Evolutionary conservation across 2,113 vertebrate species (phyloP), one percentile per base, ranked within the genome.

Genomic region (Poeciliopsis retropinna): DNA sequence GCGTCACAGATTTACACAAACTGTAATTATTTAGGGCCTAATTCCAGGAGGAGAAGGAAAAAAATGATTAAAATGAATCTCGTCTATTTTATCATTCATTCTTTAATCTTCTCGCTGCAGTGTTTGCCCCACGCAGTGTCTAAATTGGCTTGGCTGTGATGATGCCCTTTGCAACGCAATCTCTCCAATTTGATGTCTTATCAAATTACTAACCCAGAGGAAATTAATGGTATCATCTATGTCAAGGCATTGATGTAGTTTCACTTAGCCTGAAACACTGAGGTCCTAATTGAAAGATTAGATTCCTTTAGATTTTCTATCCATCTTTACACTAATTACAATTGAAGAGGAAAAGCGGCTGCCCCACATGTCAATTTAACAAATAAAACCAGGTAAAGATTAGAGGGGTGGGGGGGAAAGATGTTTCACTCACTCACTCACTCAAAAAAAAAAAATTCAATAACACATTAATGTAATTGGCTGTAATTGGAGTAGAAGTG

Each of bases 191-290:
- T 92, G 90, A 91, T 91, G 86, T 84, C 83, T 94, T 92, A 94
- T 92, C 91, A 93, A 92, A 93, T 92, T 90, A 91, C 90, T 88
- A 92, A 92, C 90, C 90, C 90, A 87, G 82, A 93, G 90, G 89
- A 94, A 94, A 93, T 94, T 86, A 92, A 92, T 91, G 91, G 89
- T 87, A 92, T 92, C 87, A 91, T 90, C 91, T 87, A 84, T 92
- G 90, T 91, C 90, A 90, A 73, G 80, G 81, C 89, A 91, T 92
- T 92, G 90, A 90, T 91, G 89, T 89, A 92, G 89, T 91, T 91
- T 94, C 90, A 94, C 91, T 94, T 94, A 93, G 93, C 92, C 92
- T 79, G 78, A 89, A 93, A 92, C 91, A 91, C 88, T 89, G 79
- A 32, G 79, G 83, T 87, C 81, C 86, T 93, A 92, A 93, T 93